Percentiles rank a stretch among this genome's conserved stretches.
Conservation (phyloP, 2,113 vertebrate genomes). For the Azemiops feae region DNA sequence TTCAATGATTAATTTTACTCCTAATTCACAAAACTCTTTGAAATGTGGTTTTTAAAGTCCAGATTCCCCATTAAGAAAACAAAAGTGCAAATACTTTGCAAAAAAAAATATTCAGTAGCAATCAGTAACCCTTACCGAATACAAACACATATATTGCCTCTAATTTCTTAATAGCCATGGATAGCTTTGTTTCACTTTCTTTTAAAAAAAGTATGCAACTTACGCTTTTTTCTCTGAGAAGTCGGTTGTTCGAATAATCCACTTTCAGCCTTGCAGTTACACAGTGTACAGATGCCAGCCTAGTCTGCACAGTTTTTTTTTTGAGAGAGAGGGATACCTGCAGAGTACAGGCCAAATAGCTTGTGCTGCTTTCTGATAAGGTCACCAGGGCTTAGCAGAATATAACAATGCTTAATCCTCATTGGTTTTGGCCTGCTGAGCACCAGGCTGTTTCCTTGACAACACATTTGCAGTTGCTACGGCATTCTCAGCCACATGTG, state of each 20-base stretch:
- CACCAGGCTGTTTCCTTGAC: conserved; percentile 77
- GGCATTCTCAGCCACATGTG: conserved; percentile 61
- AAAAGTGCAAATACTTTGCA: background rate
- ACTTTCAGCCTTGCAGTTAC: conserved; percentile 57
- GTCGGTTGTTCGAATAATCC: conserved; percentile 63
- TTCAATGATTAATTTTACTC: background rate
- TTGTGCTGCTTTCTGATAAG: conserved; percentile 70
- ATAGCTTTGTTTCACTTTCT: conserved; percentile 61
- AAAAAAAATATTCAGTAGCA: background rate
- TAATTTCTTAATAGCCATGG: conserved; percentile 19
- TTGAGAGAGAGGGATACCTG: conserved; percentile 56
- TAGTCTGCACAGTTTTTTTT: conserved; percentile 26
- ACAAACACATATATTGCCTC: background rate
- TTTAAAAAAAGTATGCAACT: conserved; percentile 39
- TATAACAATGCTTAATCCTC: conserved; percentile 71
- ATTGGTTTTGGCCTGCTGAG: conserved; percentile 73
- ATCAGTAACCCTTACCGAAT: conserved; percentile 4
- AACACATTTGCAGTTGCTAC: conserved; percentile 74
- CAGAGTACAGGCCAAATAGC: conserved; percentile 59
- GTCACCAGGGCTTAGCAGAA: conserved; percentile 72
- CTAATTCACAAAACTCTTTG: background rate
- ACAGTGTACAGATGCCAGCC: conserved; percentile 26
- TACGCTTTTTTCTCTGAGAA: conserved; percentile 57
- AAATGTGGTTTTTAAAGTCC: background rate
- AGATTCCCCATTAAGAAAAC: background rate